Conservation (phyloP, 2,888 invertebrate genomes). For the Lypha dubia region DNA sequence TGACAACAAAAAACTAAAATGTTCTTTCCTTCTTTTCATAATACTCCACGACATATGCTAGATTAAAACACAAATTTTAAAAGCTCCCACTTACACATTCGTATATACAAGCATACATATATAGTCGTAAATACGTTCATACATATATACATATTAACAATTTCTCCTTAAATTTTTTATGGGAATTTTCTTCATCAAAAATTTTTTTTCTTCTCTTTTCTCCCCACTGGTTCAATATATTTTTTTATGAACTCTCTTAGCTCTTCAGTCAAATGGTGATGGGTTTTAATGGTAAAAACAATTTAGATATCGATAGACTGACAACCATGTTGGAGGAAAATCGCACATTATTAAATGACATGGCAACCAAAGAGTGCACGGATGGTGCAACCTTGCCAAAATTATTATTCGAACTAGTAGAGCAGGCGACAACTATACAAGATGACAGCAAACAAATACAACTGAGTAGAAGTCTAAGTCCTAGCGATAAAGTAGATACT, state of each 20-base stretch:
- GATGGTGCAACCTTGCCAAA: slow-evolving; percentile 91
- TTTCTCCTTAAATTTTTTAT: slow-evolving; percentile 17
- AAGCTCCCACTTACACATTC: background rate
- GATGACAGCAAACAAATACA: slow-evolving; percentile 18
- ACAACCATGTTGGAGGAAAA: slow-evolving; percentile 91
- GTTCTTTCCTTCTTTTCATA: slow-evolving; percentile 2
- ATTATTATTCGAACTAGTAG: slow-evolving; percentile 89
- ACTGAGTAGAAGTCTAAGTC: slow-evolving; percentile 27
- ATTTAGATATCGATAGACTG: slow-evolving; percentile 90
- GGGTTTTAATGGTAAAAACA: slow-evolving; percentile 88
- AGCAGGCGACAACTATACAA: slow-evolving; percentile 84
- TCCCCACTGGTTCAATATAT: background rate
- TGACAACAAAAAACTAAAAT: background rate
- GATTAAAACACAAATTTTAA: background rate
- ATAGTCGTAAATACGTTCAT: no score
- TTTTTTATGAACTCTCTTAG: slow-evolving; percentile 81
- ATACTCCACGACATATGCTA: background rate
- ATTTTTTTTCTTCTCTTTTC: slow-evolving; percentile 44
- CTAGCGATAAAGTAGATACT: slow-evolving; percentile 29
- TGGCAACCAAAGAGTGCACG: slow-evolving; percentile 89
- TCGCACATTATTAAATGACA: slow-evolving; percentile 90
- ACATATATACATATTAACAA: background rate
- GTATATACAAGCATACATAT: no score
- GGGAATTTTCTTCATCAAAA: no score
- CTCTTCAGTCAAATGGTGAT: slow-evolving; percentile 92